A percentile compares a stretch with the other conserved stretches of the same genome.
Conservation (phyloP, 2,888 invertebrate genomes). For the Philopedon plagiatum region DNA sequence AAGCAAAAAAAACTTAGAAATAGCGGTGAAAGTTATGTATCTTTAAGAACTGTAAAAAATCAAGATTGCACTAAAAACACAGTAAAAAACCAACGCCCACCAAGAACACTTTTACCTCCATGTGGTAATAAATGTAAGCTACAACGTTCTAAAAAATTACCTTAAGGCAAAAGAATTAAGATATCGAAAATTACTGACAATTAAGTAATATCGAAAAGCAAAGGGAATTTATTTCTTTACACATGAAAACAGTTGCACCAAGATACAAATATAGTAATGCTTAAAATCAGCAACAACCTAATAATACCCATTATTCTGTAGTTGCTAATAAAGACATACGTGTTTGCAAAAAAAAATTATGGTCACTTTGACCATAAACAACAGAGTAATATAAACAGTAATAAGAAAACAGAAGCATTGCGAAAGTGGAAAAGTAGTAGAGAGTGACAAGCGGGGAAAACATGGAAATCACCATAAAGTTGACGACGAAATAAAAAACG, state of each 20-base stretch:
- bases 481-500: conserved; percentile 9
- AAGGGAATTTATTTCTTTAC: conserved; percentile 34
- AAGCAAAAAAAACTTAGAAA: too few species aligned
- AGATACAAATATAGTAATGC: conserved; percentile 33
- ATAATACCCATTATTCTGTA: conserved; percentile 15
- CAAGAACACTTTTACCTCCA: conserved; percentile 26
- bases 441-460: conserved; percentile 14
- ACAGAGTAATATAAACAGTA: conserved; percentile 13
- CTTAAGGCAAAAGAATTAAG: conserved; percentile 11
- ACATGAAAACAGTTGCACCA: conserved; percentile 22
- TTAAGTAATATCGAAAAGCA: conserved; percentile 16
- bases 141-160: conserved; percentile 29
- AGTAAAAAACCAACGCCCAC: conserved; percentile 25
- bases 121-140: conserved; percentile 28
- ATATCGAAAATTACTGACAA: conserved; percentile 25
- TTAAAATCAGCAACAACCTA: conserved; percentile 10
- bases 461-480: conserved; percentile 15
- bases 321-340: conserved; percentile 11
- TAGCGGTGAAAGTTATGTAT: too few species aligned
- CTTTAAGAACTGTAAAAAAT: too few species aligned
- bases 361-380: not conserved
- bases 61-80: conserved; percentile 16
- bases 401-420: conserved; percentile 18
- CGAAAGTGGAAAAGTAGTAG: conserved; percentile 17
- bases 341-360: conserved; percentile 21